phyloP scores from a whole-genome alignment of 1,140 invertebrate genomes.

The Drosophila subobscura region DNA sequence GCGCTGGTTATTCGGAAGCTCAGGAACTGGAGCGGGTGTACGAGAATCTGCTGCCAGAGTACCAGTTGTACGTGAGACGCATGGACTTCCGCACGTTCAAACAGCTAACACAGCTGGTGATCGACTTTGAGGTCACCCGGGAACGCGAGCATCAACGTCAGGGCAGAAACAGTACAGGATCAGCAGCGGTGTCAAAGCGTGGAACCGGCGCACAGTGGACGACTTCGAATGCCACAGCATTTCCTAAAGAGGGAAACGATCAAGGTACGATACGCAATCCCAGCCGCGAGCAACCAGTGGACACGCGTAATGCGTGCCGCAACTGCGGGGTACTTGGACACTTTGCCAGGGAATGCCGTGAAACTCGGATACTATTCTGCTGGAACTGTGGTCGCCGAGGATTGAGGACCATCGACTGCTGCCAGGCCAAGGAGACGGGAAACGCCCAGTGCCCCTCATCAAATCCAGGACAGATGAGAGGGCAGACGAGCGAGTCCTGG shows the following conservation, averaged over 20 bases:
- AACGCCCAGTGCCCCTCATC: slow-evolving; percentile 1
- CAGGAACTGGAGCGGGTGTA: slow-evolving; percentile 1
- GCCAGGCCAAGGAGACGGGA: background rate
- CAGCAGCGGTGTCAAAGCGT: background rate
- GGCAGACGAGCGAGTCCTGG: too few relatives aligned
- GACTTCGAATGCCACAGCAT: background rate
- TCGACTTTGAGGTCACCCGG: background rate
- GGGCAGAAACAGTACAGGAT: background rate
- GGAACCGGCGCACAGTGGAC: background rate
- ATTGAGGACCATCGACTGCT: too few relatives aligned
- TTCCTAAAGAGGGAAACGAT: background rate
- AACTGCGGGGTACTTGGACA: background rate
- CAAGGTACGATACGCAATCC: background rate
- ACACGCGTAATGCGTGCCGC: background rate
- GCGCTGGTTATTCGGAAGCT: background rate
- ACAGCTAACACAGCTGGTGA: background rate
- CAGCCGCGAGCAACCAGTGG: background rate
- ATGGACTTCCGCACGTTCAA: background rate
- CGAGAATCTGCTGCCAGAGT: slow-evolving; percentile 3
- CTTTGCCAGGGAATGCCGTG: too few relatives aligned
- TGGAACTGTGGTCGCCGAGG: too few relatives aligned
- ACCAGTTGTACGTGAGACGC: slow-evolving; percentile 1
- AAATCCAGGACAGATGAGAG: background rate
- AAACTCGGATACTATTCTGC: background rate
- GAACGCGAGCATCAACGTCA: background rate